Evolutionary conservation across 2,113 vertebrate genomes (phyloP), one percentile per base, ranked within the genome.

Genomic region (Thunnus thynnus): DNA sequence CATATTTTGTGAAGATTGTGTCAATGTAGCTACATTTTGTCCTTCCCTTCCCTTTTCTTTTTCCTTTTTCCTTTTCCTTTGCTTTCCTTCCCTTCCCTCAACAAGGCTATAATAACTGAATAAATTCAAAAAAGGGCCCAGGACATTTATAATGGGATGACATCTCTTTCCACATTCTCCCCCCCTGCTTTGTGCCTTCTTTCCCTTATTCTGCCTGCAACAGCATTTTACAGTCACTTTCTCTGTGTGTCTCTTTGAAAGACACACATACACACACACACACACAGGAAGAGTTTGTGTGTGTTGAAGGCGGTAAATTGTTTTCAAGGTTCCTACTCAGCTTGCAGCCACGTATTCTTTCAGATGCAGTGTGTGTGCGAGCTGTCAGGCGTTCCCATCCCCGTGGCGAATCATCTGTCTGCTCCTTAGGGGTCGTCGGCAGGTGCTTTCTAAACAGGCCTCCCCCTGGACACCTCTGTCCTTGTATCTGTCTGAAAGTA

Each of bases 401-500:
- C 87, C 55, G 78, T 76, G 78, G 87, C 30, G 51, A 77, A 83
- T 91, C 87, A 86, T 89, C 89, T 90, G 86, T 87, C 85, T 63
- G 82, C 84, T 84, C 80, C 78, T 80, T 44, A 25, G 78, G 76
- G 82, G 76, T 78, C 47, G 22, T 75, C 27, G 16, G 68, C 86
- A 91, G 91, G 80, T 70, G 86, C 58, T 90, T 88, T 90, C 83
- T 68, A 72, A 85, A 85, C 83, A 86, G 64, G 72, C 74, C n/a
- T 77, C 78, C 86, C 75, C 66, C 68, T 0, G 25, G 77, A 87
- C 76, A 83, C 75, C 76, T 65, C 76, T 77, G 84, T 91, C 87
- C 82, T 87, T 58, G 75, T 66, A 76, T 80, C 72, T 14, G 76
- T 70, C 76, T 86, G 47, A 83, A 72, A 85, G 44, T 48, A 74